Evolutionary conservation across 2,113 vertebrate species (phyloP).

Genomic region (Periophthalmodon schlosseri): DNA sequence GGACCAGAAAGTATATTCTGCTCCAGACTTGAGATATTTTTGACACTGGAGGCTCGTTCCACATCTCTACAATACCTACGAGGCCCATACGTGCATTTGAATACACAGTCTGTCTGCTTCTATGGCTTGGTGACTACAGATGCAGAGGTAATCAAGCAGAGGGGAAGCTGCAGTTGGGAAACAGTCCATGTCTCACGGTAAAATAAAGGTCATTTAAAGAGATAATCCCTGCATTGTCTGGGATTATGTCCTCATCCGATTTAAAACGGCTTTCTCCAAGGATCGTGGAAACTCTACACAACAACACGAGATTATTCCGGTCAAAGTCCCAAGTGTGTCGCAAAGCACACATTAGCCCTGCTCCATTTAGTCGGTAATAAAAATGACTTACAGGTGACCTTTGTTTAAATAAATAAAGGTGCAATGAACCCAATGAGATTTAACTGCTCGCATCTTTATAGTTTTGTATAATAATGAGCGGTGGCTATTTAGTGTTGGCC

Average conservation of each 20-base stretch:
- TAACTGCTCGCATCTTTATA: neutral
- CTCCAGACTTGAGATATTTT: conserved; percentile 4
- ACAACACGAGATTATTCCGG: conserved; percentile 70
- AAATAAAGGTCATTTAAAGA: conserved; percentile 77
- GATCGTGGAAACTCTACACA: conserved; percentile 72
- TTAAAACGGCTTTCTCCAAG: conserved; percentile 74
- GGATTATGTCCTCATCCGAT: conserved; percentile 75
- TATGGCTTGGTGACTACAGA: conserved; percentile 52
- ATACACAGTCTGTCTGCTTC: conserved; percentile 2
- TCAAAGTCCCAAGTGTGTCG: conserved; percentile 54
- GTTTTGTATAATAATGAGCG: neutral
- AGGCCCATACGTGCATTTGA: conserved; percentile 28
- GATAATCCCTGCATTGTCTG: conserved; percentile 74
- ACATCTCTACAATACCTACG: conserved; percentile 25
- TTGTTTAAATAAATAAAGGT: conserved; percentile 46
- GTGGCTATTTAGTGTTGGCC: neutral
- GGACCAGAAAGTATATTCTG: neutral
- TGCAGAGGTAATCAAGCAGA: conserved; percentile 61
- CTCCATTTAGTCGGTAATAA: conserved; percentile 36
- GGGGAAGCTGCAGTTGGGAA: conserved; percentile 57
- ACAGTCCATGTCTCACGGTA: conserved; percentile 60
- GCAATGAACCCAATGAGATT: neutral
- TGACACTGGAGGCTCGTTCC: conserved; percentile 4
- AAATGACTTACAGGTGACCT: conserved; percentile 40
- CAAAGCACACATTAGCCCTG: conserved; percentile 30